These are phyloP conservation scores for Chalcosyrphus nemorum DNA, from an alignment of 2,888 invertebrate genomes.

Conservation along the genomic window DNA sequence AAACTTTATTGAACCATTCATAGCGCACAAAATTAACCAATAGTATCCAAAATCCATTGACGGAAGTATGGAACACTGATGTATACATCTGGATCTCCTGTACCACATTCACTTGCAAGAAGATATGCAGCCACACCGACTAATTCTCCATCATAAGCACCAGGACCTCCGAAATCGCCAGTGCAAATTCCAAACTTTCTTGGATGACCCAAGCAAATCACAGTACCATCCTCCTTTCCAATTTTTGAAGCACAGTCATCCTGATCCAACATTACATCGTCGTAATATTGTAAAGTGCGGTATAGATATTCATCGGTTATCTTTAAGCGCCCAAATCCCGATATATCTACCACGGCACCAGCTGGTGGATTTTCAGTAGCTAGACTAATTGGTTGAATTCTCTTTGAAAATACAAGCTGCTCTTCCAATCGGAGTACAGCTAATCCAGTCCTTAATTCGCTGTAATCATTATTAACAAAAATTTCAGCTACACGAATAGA, in stretches of 20 bases:
- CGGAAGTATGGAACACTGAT: slow-evolving; percentile 75
- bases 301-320: slow-evolving; percentile 73
- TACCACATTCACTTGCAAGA: slow-evolving; percentile 77
- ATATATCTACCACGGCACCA: slow-evolving; percentile 75
- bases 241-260: slow-evolving; percentile 33
- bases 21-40: too few species aligned
- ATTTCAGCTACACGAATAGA: slow-evolving; percentile 76
- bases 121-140: slow-evolving; percentile 77
- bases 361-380: slow-evolving; percentile 71
- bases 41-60: slow-evolving; percentile 76
- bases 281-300: slow-evolving; percentile 76
- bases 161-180: slow-evolving; percentile 79
- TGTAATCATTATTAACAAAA: slow-evolving; percentile 74
- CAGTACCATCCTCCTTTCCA: slow-evolving; percentile 39
- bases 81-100: slow-evolving; percentile 77
- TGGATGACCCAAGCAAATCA: slow-evolving; percentile 69
- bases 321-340: slow-evolving; percentile 78
- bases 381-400: slow-evolving; percentile 75
- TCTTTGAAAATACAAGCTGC: slow-evolving; percentile 74
- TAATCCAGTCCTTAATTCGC: slow-evolving; percentile 75
- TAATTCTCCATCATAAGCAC: slow-evolving; percentile 75
- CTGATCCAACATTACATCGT: slow-evolving; percentile 35
- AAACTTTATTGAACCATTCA: too few species aligned
- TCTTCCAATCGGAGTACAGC: slow-evolving; percentile 76
- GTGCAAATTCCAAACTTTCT: slow-evolving; percentile 72